Evolutionary conservation across 2,797 vertebrate genomes (phyloP), one percentile per base, ranked within the genome.

Genomic region (Ctenosaura bakeri): DNA sequence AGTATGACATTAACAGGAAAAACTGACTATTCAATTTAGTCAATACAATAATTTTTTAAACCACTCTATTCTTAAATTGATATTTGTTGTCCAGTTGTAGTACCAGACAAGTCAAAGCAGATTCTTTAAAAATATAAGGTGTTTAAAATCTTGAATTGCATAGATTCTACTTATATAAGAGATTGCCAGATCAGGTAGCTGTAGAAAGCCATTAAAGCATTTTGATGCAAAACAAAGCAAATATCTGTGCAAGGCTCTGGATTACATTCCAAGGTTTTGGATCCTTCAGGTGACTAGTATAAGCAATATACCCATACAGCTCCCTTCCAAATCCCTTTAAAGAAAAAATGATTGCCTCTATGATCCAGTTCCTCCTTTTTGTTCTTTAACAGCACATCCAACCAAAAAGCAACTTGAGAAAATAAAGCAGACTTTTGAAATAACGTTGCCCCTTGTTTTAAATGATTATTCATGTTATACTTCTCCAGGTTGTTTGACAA

Each of bases 381-480:
- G 24, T 78, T 78, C 76, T 78, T 78, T 78, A 26, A 26, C 76
- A 78, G 26, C 20, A n/a, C 5, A 12, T 12, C 46, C 78, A 80
- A 80, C 5, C 13, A 29, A 29, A 64, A 66, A 66, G 20, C 64
- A 66, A 66, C 24, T 66, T 66, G 64, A 66, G 4, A 66, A 0
- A 92, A 88, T 89, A 71, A 89, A 79, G 24, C 77, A 93, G 83
- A 20, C 64, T 54, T 84, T 0, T 0, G 50, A 0, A 87, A 64
- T 86, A 38, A 88, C 54, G 92, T 89, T 32, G 69, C 74, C 18
- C 32, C 2, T 0, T 64, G 64, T 92, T 92, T 92, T 77, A 0
- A 90, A 56, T 0, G 0, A 42, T 2, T 86, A 35, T n/a, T 77
- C 0, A 0, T 90, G 46, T 88, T 0, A 0, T 90, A 42, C 86